Base-by-base conservation (phyloP, 2,888 invertebrate species). In the Nomada ferruginata region DNA sequence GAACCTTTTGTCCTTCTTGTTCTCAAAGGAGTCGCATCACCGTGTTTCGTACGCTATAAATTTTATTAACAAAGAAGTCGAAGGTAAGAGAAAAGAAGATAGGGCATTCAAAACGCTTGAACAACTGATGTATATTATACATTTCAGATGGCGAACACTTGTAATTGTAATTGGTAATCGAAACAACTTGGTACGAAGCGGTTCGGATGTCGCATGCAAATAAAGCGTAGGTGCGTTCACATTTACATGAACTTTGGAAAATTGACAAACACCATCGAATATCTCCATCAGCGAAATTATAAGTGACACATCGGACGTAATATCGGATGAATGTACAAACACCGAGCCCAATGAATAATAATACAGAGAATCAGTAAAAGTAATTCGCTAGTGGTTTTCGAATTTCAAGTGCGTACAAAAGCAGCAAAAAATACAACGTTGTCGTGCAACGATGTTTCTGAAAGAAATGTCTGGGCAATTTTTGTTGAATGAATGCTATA, bases 211-310 rank as follows among this genome's bases (percentile, higher is more conserved):
- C 57, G 59, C 26, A 59, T 59, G 59, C 68, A 74, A 66, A 74
- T 75, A 70, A n/a, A 61, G 29, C 61, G 52, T 60, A 20, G 60
- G n/a, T 20, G 26, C 60, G 69, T 74, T 59, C 18, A 50, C 47
- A 75, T 69, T 69, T 69, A 20, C 60, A 61, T 42, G 61, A 76
- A 66, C 66, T 60, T 50, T 15, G 60, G 15, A 23, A 60, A 59
- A 76, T 78, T 76, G 76, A 76, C 60, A 53, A 61, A 78, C 60
- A 47, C 26, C 53, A 61, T 61, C 26, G 66, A 26, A 66, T 50
- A 47, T 55, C 77, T n/a, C 20, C 64, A 20, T 13, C 42, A 44
- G 65, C 52, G 52, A 65, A 65, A 75, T 75, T 77, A 76, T 76
- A 77, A 53, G 23, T 63, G 74, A 15, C 47, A 20, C 55, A 47